A percentile compares a stretch with the other conserved stretches of the same genome.
phyloP scores from a whole-genome alignment of 2,113 vertebrate genomes.

The Dipodomys spectabilis region DNA sequence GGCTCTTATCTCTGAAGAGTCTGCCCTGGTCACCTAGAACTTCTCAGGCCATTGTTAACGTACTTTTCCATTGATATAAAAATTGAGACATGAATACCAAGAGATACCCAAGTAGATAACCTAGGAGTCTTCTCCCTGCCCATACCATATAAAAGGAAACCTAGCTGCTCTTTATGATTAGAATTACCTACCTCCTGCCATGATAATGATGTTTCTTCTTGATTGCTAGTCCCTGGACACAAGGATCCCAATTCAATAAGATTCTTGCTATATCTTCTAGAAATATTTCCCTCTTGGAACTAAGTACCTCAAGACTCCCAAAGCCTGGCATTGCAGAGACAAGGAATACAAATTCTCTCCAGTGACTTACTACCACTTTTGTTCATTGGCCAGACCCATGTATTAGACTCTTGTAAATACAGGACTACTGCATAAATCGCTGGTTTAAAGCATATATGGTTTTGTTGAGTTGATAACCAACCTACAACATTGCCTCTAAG shows the following conservation, averaged over 20 bases:
- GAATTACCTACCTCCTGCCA: background rate
- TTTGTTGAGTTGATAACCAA: background rate
- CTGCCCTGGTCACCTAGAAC: background rate
- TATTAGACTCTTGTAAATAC: background rate
- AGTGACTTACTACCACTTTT: background rate
- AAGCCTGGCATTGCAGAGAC: background rate
- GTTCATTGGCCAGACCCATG: background rate
- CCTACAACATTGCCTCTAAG: background rate
- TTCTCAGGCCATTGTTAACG: background rate
- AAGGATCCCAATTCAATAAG: slow-evolving; percentile 8
- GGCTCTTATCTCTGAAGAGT: background rate
- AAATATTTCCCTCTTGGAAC: background rate
- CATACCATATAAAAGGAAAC: background rate
- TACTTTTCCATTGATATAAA: background rate
- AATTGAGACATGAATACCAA: background rate
- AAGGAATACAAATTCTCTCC: background rate
- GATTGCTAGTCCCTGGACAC: background rate
- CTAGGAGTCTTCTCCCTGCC: background rate
- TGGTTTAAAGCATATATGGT: background rate
- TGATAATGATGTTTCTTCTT: background rate
- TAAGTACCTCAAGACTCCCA: background rate
- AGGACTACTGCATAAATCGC: background rate
- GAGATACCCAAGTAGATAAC: background rate
- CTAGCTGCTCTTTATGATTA: background rate
- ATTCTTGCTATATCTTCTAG: background rate